Conservation (phyloP, 2,797 vertebrate genomes). For the Streptopelia turtur region DNA sequence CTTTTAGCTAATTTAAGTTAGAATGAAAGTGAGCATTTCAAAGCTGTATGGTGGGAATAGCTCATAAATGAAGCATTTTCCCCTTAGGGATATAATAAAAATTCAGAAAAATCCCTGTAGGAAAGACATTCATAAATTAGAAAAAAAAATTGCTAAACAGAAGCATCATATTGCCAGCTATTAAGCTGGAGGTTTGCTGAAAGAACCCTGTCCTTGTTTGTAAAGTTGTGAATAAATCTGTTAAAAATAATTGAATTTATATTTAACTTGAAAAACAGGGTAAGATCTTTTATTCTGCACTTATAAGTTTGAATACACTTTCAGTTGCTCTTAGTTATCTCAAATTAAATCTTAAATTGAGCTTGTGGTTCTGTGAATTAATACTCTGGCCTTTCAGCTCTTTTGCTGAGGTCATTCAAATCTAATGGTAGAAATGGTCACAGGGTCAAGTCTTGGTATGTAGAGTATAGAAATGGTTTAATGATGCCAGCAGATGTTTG, state of each 20-base stretch:
- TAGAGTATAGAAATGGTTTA: slow-evolving; percentile 78
- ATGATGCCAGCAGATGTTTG: slow-evolving; percentile 79
- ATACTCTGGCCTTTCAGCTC: slow-evolving; percentile 81
- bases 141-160: slow-evolving; percentile 31
- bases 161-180: slow-evolving; percentile 47
- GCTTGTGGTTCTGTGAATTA: slow-evolving; percentile 84
- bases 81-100: slow-evolving; percentile 60
- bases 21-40: slow-evolving; percentile 53
- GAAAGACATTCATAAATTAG: slow-evolving; percentile 68
- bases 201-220: slow-evolving; percentile 63
- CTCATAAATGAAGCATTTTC: slow-evolving; percentile 60
- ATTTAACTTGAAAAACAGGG: slow-evolving; percentile 79
- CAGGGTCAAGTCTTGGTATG: slow-evolving; percentile 79
- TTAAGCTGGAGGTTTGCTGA: slow-evolving; percentile 50
- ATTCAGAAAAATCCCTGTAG: slow-evolving; percentile 67
- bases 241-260: slow-evolving; percentile 78
- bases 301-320: slow-evolving; percentile 84
- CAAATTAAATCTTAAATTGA: slow-evolving; percentile 88
- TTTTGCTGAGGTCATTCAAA: slow-evolving; percentile 82
- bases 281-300: slow-evolving; percentile 75
- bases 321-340: slow-evolving; percentile 83
- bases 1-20: slow-evolving; percentile 52
- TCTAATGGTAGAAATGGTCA: slow-evolving; percentile 79
- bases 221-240: slow-evolving; percentile 79
- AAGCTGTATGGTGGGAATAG: slow-evolving; percentile 20